phyloP scores from a whole-genome alignment of 2,113 vertebrate species.

The Tetrax tetrax region DNA sequence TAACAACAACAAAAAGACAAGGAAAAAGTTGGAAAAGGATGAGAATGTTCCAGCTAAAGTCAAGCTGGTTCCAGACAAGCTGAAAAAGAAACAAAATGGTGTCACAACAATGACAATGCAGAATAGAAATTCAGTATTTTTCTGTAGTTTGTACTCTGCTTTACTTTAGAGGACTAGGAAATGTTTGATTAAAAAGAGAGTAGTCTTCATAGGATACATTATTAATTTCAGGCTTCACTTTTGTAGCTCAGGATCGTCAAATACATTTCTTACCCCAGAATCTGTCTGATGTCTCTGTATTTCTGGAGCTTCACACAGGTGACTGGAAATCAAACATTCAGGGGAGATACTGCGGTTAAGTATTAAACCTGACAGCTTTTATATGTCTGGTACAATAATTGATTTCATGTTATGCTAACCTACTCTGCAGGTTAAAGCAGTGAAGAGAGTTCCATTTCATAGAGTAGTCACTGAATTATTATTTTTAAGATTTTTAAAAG shows the following conservation, averaged over 20 bases:
- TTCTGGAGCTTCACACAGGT: background rate
- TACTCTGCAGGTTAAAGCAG: constrained; percentile 10
- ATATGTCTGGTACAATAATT: constrained; percentile 41
- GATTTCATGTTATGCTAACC: constrained; percentile 53
- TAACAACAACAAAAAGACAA: background rate
- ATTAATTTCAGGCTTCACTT: background rate
- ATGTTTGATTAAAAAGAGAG: background rate
- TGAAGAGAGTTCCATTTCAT: background rate
- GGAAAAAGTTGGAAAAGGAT: background rate
- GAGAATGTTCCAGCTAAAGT: background rate
- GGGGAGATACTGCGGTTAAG: background rate
- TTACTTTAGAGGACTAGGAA: background rate
- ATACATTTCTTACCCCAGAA: background rate
- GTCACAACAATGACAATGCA: background rate
- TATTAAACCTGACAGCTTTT: constrained; percentile 38
- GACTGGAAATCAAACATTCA: constrained; percentile 52
- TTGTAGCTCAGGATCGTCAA: background rate
- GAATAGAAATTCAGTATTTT: constrained; percentile 11
- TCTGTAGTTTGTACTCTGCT: background rate
- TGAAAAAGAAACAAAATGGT: background rate
- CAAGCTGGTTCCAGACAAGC: background rate
- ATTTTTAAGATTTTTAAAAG: background rate
- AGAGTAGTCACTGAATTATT: background rate
- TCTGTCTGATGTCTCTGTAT: background rate
- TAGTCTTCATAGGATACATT: background rate